Evolutionary conservation across 2,888 invertebrate species (phyloP).

Genomic region (Calameuta pallipes): DNA sequence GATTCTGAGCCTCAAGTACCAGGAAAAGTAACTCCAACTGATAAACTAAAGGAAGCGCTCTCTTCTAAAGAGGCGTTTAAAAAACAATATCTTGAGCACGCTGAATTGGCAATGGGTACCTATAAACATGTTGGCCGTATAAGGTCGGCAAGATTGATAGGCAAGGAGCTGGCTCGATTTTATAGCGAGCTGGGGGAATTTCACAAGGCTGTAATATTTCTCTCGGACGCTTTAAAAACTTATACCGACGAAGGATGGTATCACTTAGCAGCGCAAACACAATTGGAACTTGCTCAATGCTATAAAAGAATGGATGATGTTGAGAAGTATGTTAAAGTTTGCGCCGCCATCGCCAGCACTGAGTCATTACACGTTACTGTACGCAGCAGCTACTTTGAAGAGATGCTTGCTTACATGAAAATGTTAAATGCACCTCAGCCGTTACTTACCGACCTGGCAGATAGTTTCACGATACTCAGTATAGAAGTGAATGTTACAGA

Average conservation of each 20-base stretch:
- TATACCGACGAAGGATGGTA: conserved; percentile 91
- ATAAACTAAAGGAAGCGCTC: conserved; percentile 88
- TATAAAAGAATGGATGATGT: conserved; percentile 84
- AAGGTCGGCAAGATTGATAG: conserved; percentile 88
- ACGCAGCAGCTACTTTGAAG: conserved; percentile 83
- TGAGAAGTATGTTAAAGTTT: conserved; percentile 81
- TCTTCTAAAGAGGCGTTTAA: conserved; percentile 91
- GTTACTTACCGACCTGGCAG: conserved; percentile 70
- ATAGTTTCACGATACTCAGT: conserved; percentile 71
- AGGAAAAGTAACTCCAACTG: conserved; percentile 76
- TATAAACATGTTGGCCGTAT: conserved; percentile 89
- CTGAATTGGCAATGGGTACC: conserved; percentile 95
- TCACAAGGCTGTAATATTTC: conserved; percentile 89
- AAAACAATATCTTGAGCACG: conserved; percentile 90
- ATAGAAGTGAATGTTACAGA: conserved; percentile 71
- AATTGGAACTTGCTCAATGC: conserved; percentile 86
- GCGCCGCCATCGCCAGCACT: conserved; percentile 83
- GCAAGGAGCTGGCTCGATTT: conserved; percentile 89
- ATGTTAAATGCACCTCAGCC: conserved; percentile 67
- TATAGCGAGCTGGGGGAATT: conserved; percentile 88
- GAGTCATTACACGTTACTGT: conserved; percentile 79
- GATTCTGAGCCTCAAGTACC: conserved; percentile 71
- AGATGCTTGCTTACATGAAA: conserved; percentile 79
- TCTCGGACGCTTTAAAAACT: conserved; percentile 86
- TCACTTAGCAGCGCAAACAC: conserved; percentile 83